Percentiles rank a stretch among this genome's conserved stretches.
These are phyloP conservation scores for Agriopis marginaria DNA, from an alignment of 2,888 invertebrate genomes.

Conservation along the genomic window DNA sequence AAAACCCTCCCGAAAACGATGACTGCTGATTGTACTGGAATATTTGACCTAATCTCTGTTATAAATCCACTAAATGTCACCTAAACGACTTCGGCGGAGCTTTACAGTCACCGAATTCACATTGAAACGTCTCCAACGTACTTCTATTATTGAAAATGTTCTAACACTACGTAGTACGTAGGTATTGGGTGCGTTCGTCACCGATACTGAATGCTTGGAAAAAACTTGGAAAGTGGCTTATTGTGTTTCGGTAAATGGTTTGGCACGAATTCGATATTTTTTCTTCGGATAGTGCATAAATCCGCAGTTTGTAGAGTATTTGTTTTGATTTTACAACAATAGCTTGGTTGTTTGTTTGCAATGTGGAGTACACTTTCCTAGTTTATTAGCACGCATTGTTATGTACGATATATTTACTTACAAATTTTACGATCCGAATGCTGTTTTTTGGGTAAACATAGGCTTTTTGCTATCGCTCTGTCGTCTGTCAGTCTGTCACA, in stretches of 20 bases:
- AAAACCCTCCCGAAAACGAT: too few relatives aligned
- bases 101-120: constrained; percentile 32
- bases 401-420: too few relatives aligned
- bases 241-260: constrained; percentile 12
- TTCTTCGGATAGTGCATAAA: not conserved
- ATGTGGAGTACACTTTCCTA: too few relatives aligned
- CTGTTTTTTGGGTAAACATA: too few relatives aligned
- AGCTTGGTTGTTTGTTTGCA: too few relatives aligned
- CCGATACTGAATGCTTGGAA: constrained; percentile 8
- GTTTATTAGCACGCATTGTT: too few relatives aligned
- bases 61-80: constrained; percentile 21
- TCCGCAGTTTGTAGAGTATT: not conserved
- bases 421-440: too few relatives aligned
- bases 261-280: constrained; percentile 7
- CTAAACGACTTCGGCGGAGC: constrained; percentile 11
- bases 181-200: constrained; percentile 24
- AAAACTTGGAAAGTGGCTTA: constrained; percentile 29
- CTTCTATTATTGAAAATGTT: constrained; percentile 21
- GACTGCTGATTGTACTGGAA: too few relatives aligned
- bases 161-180: constrained; percentile 16
- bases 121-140: constrained; percentile 35
- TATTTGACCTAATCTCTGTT: not conserved
- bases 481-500: too few relatives aligned
- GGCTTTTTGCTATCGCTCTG: too few relatives aligned
- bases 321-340: too few relatives aligned